Base-by-base conservation (phyloP, 2,113 vertebrate genomes). In the Neodon shergylaensis region DNA sequence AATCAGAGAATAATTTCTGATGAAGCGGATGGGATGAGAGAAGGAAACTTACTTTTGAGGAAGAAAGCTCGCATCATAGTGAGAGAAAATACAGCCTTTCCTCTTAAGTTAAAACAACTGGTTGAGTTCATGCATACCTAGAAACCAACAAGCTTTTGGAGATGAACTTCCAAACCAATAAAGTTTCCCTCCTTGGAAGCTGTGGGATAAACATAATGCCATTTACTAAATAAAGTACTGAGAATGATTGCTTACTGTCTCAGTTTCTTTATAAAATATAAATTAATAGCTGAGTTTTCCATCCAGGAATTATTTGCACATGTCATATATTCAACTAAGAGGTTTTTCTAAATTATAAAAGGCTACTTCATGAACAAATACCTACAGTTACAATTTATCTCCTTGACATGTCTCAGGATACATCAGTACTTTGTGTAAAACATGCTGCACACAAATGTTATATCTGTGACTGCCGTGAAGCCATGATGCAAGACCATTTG, bases 311-410 rank as follows among this genome's bases (percentile, higher is more conserved):
- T 93, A 58, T 63, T 26, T 26, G 22, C 13, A 66, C 3, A 82
- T 94, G 21, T 85, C 70, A 73, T 58, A 77, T 36, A 13, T 54
- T 90, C 42, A 42, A 52, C 5, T 36, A 28, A 49, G n/a, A 76
- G 22, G 54, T 33, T 92, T 33, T 95, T 90, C 88, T 95, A 94
- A 58, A 73, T 85, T 58, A 72, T 54, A 11, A 85, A 74, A 17
- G 33, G 21, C 28, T 5, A 52, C 9, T 92, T 79, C 72, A 72
- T 88, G 85, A 92, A 91, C 92, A 92, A 58, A 58, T 79, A 82
- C 33, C 36, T 95, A 54, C 26, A 42, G 61, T 95, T 88, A 95
- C 73, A 95, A 82, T 95, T 66, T 95, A 82, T 85, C 66, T 95
- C 66, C 65, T 95, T 91, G 70, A 82, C 85, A 92, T 22, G 6